Base-by-base conservation (phyloP, 2,888 invertebrate species). In the Erebia aethiops region DNA sequence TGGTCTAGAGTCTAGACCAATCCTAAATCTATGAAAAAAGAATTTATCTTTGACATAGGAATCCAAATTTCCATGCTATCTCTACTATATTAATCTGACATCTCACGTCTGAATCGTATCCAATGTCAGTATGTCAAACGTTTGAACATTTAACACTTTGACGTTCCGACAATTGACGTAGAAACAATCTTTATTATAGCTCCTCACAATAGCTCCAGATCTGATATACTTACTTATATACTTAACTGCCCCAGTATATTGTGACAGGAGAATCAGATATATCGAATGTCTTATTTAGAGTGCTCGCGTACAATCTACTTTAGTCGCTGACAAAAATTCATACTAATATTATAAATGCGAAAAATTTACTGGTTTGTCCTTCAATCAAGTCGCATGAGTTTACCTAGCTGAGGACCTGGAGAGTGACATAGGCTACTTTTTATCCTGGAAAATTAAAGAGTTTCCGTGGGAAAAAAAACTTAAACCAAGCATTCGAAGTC, bases 141-240 rank as follows among this genome's bases (percentile, higher is more conserved):
- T 16, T 52, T 9, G 52, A 52, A 16, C 52, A 60, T 43, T 43
- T 41, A 60, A 60, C 60, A 60, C 43, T 51, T 13, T 51, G 8
- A 51, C 16, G 5, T 16, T n/a, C 16, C 18, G 43, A 60, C 43
- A 60, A 60, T 60, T 16, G 60, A 16, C 9, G 10, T 11, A 43
- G 60, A 60, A 60, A 60, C 18, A 43, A 43, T 60, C 60, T 41
- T 46, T n/a, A n/a, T n/a, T n/a, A n/a, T n/a, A 60, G 41, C 14
- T 60, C 9, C 41, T 60, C 60, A 60, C 60, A 60, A 60, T 60
- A 60, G 60, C 60, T 43, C 14, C 14, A 35, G 35, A 60, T 60
- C 60, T 10, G 10, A 13, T 60, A 60, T 60, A 21, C 21, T 21
- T 21, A 21, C 21, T 21, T 21, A 16, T 43, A 41, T 10, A 43